Conservation (phyloP, 2,113 vertebrate species). For the Mustela lutreola region DNA sequence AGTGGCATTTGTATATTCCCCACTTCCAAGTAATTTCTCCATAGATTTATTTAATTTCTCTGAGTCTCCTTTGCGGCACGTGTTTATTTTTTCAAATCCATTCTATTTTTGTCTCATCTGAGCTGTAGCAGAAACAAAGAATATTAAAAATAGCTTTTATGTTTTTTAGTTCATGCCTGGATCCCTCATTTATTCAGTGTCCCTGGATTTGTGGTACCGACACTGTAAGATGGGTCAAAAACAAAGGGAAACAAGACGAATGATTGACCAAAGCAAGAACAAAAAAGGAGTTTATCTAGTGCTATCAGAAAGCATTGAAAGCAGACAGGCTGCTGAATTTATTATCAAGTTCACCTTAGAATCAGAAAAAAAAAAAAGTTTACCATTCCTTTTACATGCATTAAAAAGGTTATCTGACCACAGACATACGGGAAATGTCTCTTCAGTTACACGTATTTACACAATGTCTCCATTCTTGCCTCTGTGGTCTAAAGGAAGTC, state of each 20-base stretch:
- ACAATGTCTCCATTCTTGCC: background rate
- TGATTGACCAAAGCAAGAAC: slow-evolving; percentile 12
- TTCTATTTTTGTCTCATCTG: slow-evolving; percentile 45
- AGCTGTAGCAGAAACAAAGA: slow-evolving; percentile 47
- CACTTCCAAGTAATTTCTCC: background rate
- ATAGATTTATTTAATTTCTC: background rate
- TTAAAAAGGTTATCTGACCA: slow-evolving; percentile 60
- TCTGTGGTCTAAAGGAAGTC: background rate
- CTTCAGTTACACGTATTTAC: background rate
- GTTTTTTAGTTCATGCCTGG: background rate
- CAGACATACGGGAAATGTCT: background rate
- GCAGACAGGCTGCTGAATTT: slow-evolving; percentile 47
- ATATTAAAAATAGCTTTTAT: slow-evolving; percentile 37
- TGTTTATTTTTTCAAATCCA: background rate
- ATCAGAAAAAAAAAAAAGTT: background rate
- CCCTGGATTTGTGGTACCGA: slow-evolving; percentile 24
- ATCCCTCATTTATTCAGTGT: slow-evolving; percentile 16
- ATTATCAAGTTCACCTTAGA: slow-evolving; percentile 76
- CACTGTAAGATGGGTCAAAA: background rate
- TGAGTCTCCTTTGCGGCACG: background rate
- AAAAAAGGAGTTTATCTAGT: slow-evolving; percentile 77
- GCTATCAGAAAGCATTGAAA: slow-evolving; percentile 74
- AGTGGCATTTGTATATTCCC: background rate
- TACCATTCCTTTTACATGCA: slow-evolving; percentile 56
- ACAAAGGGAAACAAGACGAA: slow-evolving; percentile 63